Evolutionary conservation across 2,888 invertebrate genomes (phyloP), one percentile per base, ranked within the genome.

Genomic region (Chalcis sispes): DNA sequence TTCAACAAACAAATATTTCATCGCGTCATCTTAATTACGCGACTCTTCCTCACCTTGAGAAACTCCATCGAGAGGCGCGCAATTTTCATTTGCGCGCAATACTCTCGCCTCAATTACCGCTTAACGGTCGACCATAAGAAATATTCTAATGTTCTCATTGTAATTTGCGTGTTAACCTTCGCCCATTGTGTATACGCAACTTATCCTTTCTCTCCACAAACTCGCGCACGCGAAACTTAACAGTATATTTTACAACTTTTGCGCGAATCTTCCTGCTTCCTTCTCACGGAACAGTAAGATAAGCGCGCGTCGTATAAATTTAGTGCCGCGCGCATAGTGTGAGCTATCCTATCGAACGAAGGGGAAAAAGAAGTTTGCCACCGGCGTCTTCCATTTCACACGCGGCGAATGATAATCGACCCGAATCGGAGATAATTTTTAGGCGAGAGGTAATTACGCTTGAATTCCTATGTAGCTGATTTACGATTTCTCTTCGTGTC

Each of bases 141-240:
- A 73, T 73, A 73, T 73, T 66, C 72, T 59, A 66, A 73, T 73
- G 58, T 13, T 25, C 62, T 69, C 74, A 74, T 74, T 74, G 74
- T 74, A 20, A 74, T 56, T 62, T 23, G 62, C 74, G 36, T 10
- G 48, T 15, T 13, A 29, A 20, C 46, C 36, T 48, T 18, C 50
- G 46, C 56, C 48, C 56, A 70, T 70, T 75, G 56, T 75, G 20
- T 20, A 2, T 13, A 42, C 15, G 2, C 42, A 2, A 20, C 50
- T 50, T 15, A 2, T 20, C 20, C 50, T 20, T 13, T 42, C 42
- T 27, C 42, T 61, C 40, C 36, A 27, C 29, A 27, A n/a, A 18
- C 62, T 2, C 59, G 10, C 50, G 5, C 64, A 7, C 46, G 15
- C 15, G n/a, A 42, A 36, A 4, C 36, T 58, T 74, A 73, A 74